Conservation (phyloP, 2,797 vertebrate genomes). For the Cossypha caffra region DNA sequence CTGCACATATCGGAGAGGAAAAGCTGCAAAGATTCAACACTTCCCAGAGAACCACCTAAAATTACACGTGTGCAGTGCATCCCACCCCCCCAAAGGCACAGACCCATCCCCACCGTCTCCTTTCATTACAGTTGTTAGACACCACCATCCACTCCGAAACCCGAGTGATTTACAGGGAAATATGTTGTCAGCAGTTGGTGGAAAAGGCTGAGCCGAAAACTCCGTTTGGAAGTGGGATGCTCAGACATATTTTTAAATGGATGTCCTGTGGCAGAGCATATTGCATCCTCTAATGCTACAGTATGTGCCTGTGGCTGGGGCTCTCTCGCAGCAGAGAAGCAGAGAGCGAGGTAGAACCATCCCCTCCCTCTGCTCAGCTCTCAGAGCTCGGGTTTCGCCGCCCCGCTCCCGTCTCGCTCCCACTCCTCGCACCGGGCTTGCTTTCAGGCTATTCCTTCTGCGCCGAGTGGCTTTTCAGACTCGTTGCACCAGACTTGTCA, state of each 20-base stretch:
- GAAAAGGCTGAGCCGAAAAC: slow-evolving; percentile 19
- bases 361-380: slow-evolving; percentile 33
- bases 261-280: slow-evolving; percentile 54
- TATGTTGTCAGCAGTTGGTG: background rate
- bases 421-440: slow-evolving; percentile 44
- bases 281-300: slow-evolving; percentile 33
- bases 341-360: background rate
- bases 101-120: background rate
- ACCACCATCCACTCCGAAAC: background rate
- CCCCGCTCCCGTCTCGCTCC: slow-evolving; percentile 25
- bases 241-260: slow-evolving; percentile 25
- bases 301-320: background rate
- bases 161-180: background rate
- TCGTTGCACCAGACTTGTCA: slow-evolving; percentile 55
- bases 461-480: slow-evolving; percentile 25
- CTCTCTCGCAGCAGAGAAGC: background rate
- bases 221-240: slow-evolving; percentile 25
- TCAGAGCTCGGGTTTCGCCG: background rate
- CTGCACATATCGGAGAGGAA: fast-evolving
- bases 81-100: background rate
- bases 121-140: background rate
- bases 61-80: fast-evolving
- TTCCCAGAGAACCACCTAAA: background rate
- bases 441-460: slow-evolving; percentile 58
- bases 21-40: background rate